Conservation (phyloP, 2,888 invertebrate genomes). For the Scrobipalpa atriplicella region DNA sequence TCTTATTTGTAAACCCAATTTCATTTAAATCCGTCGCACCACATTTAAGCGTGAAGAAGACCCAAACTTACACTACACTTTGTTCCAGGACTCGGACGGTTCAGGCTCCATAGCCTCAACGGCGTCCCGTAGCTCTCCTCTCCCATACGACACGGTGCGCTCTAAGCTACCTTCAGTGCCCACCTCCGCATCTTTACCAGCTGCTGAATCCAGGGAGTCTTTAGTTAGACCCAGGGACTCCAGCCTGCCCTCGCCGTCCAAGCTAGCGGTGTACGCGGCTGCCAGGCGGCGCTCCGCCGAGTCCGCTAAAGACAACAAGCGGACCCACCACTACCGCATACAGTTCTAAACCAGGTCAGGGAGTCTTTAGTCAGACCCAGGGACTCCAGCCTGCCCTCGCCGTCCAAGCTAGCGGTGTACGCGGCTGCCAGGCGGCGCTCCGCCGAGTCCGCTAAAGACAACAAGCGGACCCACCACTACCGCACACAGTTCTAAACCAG, state of each 20-base stretch:
- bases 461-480: conserved; percentile 85
- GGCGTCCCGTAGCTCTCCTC: conserved; percentile 71
- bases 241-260: conserved; percentile 84
- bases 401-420: conserved; percentile 84
- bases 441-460: conserved; percentile 84
- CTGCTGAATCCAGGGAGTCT: conserved; percentile 78
- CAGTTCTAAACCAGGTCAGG: conserved; percentile 86
- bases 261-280: conserved; percentile 83
- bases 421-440: conserved; percentile 79
- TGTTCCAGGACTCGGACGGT: conserved; percentile 67
- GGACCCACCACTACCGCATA: conserved; percentile 88
- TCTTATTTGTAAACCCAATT: too few species aligned
- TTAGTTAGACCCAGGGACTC: conserved; percentile 74
- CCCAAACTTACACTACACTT: not conserved
- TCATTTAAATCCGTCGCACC: too few species aligned
- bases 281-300: conserved; percentile 81
- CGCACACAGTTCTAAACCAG: conserved; percentile 87
- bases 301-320: conserved; percentile 81
- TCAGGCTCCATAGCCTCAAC: conserved; percentile 75
- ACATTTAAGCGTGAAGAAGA: too few species aligned
- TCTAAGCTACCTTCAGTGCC: conserved; percentile 74
- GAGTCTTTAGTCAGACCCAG: too few species aligned
- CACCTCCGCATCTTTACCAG: conserved; percentile 76
- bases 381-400: conserved; percentile 83
- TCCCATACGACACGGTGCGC: conserved; percentile 73